Base-by-base conservation (phyloP, 2,888 invertebrate species). In the Drosophila anceps region DNA sequence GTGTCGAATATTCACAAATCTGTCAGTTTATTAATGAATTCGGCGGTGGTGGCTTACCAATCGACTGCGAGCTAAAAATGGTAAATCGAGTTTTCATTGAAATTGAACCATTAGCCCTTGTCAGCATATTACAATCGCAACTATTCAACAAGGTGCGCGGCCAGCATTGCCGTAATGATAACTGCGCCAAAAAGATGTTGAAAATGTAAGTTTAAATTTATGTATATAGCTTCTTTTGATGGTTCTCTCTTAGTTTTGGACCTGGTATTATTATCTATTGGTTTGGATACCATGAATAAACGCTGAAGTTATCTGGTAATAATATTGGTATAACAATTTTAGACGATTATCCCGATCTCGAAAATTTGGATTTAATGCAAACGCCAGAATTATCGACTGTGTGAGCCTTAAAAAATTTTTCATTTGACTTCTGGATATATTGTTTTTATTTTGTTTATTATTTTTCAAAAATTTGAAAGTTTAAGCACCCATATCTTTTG, bases 241-340 rank as follows among this genome's bases (percentile, higher is more conserved):
- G 0, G 2, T 44, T 24, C 12, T 12, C 20, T 5, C 15, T 5
- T n/a, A 92, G 98, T 90, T 98, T 98, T 94, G 98, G 98, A 2
- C 95, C 98, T 37, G 98, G 98, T 0, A 94, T 98, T 81, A 97
- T 98, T 1, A 98, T 98, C 81, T 98, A 98, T 92, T 98, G 98
- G 98, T 97, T 98, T 94, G 98, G 98, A 15, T 98, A 95, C 91
- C 92, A 96, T 15, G 96, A 96, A 77, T 94, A 93, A 8, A 93
- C 95, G 29, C 90, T 92, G 7, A 91, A 93, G 59, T 76, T 93
- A 7, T 92, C 96, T 15, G 95, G 95, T 90, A 95, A 96, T 76
- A 95, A 95, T 54, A 94, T 94, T 77, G 94, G 94, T 91, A 94
- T 95, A 72, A 94, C 94, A 62, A 93, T 95, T 55, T 92, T 94